A percentile compares a stretch with the other conserved stretches of the same genome.
Evolutionary conservation across 2,888 invertebrate genomes (phyloP).

Genomic region (Drosophila paracracens): DNA sequence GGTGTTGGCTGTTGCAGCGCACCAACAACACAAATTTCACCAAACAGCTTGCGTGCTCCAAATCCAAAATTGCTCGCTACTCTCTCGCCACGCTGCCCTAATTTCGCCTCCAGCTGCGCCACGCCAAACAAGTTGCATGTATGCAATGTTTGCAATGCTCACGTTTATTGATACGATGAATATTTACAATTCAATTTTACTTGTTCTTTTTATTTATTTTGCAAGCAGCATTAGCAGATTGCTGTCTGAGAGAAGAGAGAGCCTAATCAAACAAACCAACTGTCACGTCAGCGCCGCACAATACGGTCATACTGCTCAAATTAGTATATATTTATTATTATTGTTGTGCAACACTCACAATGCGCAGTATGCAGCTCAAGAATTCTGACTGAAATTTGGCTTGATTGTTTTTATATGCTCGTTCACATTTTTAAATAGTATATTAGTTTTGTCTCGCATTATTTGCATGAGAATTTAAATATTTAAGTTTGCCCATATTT

Average conservation of each 20-base stretch:
- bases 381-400: no score
- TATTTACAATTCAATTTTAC: conserved; percentile 54
- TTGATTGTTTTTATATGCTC: neutral
- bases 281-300: conserved; percentile 81
- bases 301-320: conserved; percentile 56
- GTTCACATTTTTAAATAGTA: neutral
- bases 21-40: conserved; percentile 57
- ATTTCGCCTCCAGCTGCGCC: conserved; percentile 52
- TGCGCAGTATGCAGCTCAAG: conserved; percentile 1
- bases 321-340: conserved; percentile 13
- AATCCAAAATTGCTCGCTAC: conserved; percentile 41
- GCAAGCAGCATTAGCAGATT: conserved; percentile 52
- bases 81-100: conserved; percentile 37
- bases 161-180: conserved; percentile 39
- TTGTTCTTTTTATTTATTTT: conserved; percentile 72
- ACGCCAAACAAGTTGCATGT: conserved; percentile 48
- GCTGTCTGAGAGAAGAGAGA: conserved; percentile 54
- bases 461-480: neutral
- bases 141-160: conserved; percentile 18
- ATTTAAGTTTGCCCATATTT: neutral
- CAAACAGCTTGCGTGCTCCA: conserved; percentile 62
- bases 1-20: conserved; percentile 46
- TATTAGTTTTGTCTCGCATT: neutral
- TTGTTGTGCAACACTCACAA: conserved; percentile 33
- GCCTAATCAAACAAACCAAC: conserved; percentile 82